Conservation (phyloP, 92 coral and sea anemone species). For the Epizoanthus rinbou region DNA sequence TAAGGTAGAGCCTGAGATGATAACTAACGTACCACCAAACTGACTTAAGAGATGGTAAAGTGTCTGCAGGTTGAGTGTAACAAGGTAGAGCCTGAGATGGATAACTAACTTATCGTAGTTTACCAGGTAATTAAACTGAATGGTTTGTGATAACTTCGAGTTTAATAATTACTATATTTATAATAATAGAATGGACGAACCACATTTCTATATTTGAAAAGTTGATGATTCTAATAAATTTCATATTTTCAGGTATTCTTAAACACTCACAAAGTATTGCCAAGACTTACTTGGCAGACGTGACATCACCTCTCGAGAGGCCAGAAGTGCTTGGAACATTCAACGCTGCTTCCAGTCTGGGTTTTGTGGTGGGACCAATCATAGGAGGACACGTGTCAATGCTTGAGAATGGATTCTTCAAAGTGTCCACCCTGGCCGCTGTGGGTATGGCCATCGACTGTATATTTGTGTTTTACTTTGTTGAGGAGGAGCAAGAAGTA, state of each 20-base stretch:
- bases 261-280: constrained; percentile 90
- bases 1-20: too few species aligned
- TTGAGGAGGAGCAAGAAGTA: constrained; percentile 41
- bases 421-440: constrained; percentile 71
- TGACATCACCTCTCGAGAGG: constrained; percentile 74
- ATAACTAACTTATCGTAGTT: too few species aligned
- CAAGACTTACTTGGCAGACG: constrained; percentile 86
- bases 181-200: too few species aligned
- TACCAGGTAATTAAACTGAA: too few species aligned
- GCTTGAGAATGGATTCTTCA: constrained; percentile 84
- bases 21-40: too few species aligned
- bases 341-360: constrained; percentile 89
- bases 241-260: constrained; percentile 71
- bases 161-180: too few species aligned
- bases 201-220: too few species aligned
- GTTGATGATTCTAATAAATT: background rate
- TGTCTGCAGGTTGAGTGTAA: too few species aligned
- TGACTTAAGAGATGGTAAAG: too few species aligned
- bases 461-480: constrained; percentile 71
- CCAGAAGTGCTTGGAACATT: constrained; percentile 87
- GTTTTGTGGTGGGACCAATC: constrained; percentile 93
- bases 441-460: constrained; percentile 64
- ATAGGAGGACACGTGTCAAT: constrained; percentile 94
- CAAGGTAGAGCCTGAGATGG: too few species aligned
- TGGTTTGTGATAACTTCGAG: too few species aligned